Base-by-base conservation (phyloP, 1,140 invertebrate species). In the Sarcophaga bullata region DNA sequence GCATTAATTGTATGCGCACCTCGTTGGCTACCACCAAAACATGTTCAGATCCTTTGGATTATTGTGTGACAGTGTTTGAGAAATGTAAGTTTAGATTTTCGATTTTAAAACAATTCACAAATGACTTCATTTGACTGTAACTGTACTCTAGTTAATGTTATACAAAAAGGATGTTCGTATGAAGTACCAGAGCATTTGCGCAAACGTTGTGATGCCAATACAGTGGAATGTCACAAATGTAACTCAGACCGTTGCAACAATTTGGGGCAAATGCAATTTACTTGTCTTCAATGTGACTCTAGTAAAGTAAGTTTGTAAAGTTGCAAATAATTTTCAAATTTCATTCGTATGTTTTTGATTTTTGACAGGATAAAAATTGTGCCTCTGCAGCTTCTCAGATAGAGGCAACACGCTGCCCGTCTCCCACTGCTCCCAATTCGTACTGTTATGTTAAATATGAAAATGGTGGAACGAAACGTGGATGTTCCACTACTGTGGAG, bases 211-310 rank as follows among this genome's bases (percentile, higher is more conserved):
- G 58, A 84, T 15, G 80, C 81, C 3, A 80, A 82, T 19, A 83
- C 62, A 9, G 72, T 50, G n/a, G 83, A 87, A 15, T 89, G 87
- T 19, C 83, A 85, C 73, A 89, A 89, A 52, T 89, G 88, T 83
- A 89, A 88, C 78, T 83, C 88, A 17, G 85, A 89, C 84, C 84
- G 85, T 0, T 89, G 88, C 84, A 89, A 89, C 78, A 86, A 87
- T 82, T 84, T 89, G 4, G 88, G 88, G 6, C 85, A 86, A 0
- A n/a, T 13, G 0, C 80, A 83, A 6, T 88, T 84, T 46, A 80
- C 84, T 9, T 89, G 88, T 78, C 80, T 89, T 25, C 87, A 89
- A 83, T 89, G 88, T 13, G 85, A 89, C 78, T 87, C 88, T 8
- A 88, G 83, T 73, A 84, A 83, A 84, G 81, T 52, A 54, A 80